Evolutionary conservation across 2,797 vertebrate genomes (phyloP), one percentile per base, ranked within the genome.

Genomic region (Emys orbicularis): DNA sequence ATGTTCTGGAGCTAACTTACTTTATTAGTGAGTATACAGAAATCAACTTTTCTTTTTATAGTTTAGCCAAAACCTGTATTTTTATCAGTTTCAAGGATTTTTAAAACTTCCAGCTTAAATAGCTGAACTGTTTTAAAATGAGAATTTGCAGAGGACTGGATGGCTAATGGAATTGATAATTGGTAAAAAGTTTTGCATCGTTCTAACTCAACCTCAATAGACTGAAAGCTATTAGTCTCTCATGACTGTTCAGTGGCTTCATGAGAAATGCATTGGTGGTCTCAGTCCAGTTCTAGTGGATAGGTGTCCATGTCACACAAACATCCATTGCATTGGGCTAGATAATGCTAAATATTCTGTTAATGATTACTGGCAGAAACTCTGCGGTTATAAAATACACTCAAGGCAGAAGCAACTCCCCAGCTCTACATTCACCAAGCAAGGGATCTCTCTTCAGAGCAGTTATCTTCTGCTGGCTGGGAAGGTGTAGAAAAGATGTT

Each of bases 41-140:
- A 87, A 18, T 68, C 87, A 76, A 59, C 49, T 93, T 90, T 93
- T 59, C 57, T 90, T 34, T 15, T 92, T 92, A 49, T 79, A 61
- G 19, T 95, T 92, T 86, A 84, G 31, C 76, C 87, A 53, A 95
- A 94, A 61, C 61, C 18, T 57, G 3, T 65, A 77, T 89, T 9
- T 47, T 84, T 94, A 72, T 72, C 93, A 31, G 57, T 90, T 97
- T 86, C 44, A 23, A 68, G 27, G 44, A 89, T 4, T 11, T 88
- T n/a, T 50, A 84, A 90, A 49, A 31, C n/a, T 89, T 95, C 92
- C 53, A 50, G 23, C 90, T 27, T 72, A 50, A 27, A 50, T 21
- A 27, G 61, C 29, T 31, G 8, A 21, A 65, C n/a, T 93, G 61
- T 90, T 9, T 18, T 3, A 72, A 88, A 92, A 80, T 50, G 85